Percentiles rank a stretch among this genome's conserved stretches.
Evolutionary conservation across 2,113 vertebrate species (phyloP).

Genomic region (Dascyllus trimaculatus): DNA sequence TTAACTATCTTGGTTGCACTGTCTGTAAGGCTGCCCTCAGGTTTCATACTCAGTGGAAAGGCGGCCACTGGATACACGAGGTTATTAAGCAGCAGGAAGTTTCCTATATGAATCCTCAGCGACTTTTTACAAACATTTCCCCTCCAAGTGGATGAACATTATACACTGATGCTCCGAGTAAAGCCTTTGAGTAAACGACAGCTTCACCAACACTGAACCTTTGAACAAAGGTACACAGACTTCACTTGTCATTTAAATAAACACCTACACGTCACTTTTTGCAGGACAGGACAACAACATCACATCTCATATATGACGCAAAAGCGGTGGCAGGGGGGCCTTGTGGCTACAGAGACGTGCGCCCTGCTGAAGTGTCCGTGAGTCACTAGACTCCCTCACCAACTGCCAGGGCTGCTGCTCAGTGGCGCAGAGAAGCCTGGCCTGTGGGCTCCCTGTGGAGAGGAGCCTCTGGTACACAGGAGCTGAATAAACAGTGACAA

Average conservation of each 20-base stretch:
- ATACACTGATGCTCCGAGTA: constrained; percentile 39
- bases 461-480: neutral
- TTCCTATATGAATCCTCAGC: constrained; percentile 15
- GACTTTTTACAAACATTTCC: constrained; percentile 45
- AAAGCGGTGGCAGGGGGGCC: constrained; percentile 33
- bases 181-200: constrained; percentile 59
- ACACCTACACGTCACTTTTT: constrained; percentile 73
- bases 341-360: constrained; percentile 22
- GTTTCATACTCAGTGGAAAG: constrained; percentile 62
- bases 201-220: constrained; percentile 67
- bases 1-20: constrained; percentile 54
- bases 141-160: constrained; percentile 29
- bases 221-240: constrained; percentile 73
- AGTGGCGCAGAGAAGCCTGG: neutral
- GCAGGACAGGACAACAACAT: constrained; percentile 76
- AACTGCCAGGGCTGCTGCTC: constrained; percentile 5
- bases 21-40: constrained; percentile 74
- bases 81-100: constrained; percentile 63
- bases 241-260: constrained; percentile 72
- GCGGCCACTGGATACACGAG: constrained; percentile 54
- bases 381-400: constrained; percentile 18
- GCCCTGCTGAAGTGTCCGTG: constrained; percentile 36
- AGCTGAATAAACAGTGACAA: constrained; percentile 36
- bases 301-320: constrained; percentile 68
- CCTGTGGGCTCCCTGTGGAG: constrained; percentile 1